Evolutionary conservation across 2,113 vertebrate species (phyloP).

Genomic region (Psittacus erithacus): DNA sequence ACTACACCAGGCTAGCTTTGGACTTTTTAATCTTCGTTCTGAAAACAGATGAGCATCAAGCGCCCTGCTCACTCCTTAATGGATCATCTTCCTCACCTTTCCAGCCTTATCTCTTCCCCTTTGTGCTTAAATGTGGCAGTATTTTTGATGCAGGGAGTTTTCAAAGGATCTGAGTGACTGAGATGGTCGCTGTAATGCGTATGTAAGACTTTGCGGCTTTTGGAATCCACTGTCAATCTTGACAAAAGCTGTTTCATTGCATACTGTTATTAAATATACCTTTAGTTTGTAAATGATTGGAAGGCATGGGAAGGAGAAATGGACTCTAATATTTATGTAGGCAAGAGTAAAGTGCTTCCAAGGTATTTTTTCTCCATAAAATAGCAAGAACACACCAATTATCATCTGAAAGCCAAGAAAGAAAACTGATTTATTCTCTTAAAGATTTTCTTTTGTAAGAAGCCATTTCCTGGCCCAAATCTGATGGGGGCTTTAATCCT

Average conservation of each 20-base stretch:
- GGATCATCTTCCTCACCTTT: background rate
- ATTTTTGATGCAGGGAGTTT: background rate
- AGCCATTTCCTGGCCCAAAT: background rate
- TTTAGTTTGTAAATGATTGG: background rate
- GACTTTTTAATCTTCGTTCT: background rate
- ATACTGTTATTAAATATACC: background rate
- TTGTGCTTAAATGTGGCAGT: background rate
- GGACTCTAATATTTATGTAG: background rate
- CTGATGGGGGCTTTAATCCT: background rate
- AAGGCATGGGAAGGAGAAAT: background rate
- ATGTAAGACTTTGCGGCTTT: constrained; percentile 19
- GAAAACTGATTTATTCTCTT: background rate
- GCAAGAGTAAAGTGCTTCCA: background rate
- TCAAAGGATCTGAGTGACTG: background rate
- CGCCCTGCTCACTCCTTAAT: background rate
- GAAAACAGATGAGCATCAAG: background rate
- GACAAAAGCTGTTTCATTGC: constrained; percentile 29
- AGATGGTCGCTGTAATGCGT: background rate
- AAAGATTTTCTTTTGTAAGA: background rate
- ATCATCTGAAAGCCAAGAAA: background rate
- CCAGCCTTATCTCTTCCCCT: background rate
- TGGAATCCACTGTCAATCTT: background rate
- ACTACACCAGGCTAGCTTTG: background rate
- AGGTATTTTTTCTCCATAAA: constrained; percentile 17
- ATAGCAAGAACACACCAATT: background rate